These are phyloP conservation scores for Nannoperca australis DNA, from an alignment of 2,797 vertebrate genomes.

Conservation along the genomic window DNA sequence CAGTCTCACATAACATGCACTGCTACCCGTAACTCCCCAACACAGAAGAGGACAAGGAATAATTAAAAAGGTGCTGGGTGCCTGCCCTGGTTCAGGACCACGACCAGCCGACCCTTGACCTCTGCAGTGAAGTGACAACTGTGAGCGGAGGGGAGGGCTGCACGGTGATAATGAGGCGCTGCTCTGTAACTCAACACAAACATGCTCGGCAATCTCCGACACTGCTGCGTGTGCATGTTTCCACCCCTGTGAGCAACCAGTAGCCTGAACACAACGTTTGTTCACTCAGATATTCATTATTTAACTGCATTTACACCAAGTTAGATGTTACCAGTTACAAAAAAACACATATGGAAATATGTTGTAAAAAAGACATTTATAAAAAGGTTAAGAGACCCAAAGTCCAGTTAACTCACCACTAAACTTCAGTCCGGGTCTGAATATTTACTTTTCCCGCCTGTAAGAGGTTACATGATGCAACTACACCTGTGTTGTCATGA, in stretches of 20 bases:
- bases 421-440: background rate
- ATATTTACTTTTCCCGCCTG: slow-evolving; percentile 27
- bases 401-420: background rate
- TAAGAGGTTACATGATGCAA: background rate
- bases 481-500: slow-evolving; percentile 24
- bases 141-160: slow-evolving; percentile 49
- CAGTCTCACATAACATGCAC: background rate
- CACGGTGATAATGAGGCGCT: slow-evolving; percentile 68
- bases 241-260: background rate
- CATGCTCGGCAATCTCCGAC: slow-evolving; percentile 20
- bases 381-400: background rate
- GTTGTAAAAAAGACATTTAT: background rate
- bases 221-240: background rate
- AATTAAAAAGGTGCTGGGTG: slow-evolving; percentile 38
- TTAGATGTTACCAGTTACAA: background rate
- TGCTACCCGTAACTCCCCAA: background rate
- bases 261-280: background rate
- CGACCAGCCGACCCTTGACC: slow-evolving; percentile 52
- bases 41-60: background rate
- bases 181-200: slow-evolving; percentile 63
- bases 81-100: slow-evolving; percentile 36
- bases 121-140: slow-evolving; percentile 59
- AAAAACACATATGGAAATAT: background rate
- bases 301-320: background rate
- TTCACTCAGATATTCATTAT: background rate